These are phyloP conservation scores for Lerema accius DNA, from an alignment of 1,140 invertebrate genomes.

Conservation along the genomic window DNA sequence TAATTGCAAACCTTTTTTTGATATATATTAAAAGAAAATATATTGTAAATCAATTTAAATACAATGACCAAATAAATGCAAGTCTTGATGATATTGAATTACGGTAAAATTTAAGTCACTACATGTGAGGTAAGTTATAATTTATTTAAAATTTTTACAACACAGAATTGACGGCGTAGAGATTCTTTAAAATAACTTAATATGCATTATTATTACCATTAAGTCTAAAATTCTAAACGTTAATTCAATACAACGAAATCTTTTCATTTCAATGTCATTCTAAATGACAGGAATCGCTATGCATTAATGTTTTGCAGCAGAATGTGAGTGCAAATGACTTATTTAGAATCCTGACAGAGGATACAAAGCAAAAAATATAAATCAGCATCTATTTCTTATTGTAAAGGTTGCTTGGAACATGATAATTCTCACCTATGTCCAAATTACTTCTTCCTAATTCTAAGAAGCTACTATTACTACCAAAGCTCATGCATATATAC, in stretches of 20 bases:
- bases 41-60: neutral
- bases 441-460: constrained; percentile 47
- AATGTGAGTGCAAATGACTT: neutral
- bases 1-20: no score
- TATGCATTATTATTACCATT: constrained; percentile 63
- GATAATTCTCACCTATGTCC: constrained; percentile 80
- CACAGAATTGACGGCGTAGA: constrained; percentile 80
- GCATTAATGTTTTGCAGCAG: neutral
- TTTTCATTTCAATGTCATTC: constrained; percentile 14
- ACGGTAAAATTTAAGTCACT: constrained; percentile 48
- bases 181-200: constrained; percentile 72
- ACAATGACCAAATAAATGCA: neutral
- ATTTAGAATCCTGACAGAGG: constrained; percentile 1
- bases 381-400: constrained; percentile 6
- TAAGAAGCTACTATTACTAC: neutral
- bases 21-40: no score
- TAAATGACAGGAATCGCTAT: neutral
- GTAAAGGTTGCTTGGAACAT: constrained; percentile 23
- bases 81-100: constrained; percentile 16
- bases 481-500: constrained; percentile 9
- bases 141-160: constrained; percentile 70
- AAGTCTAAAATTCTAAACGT: constrained; percentile 58
- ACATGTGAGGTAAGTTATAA: constrained; percentile 59
- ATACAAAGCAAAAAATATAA: constrained; percentile 14
- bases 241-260: constrained; percentile 38